Conservation (phyloP, 2,113 vertebrate genomes). For the Anarhynchus alexandrinus region DNA sequence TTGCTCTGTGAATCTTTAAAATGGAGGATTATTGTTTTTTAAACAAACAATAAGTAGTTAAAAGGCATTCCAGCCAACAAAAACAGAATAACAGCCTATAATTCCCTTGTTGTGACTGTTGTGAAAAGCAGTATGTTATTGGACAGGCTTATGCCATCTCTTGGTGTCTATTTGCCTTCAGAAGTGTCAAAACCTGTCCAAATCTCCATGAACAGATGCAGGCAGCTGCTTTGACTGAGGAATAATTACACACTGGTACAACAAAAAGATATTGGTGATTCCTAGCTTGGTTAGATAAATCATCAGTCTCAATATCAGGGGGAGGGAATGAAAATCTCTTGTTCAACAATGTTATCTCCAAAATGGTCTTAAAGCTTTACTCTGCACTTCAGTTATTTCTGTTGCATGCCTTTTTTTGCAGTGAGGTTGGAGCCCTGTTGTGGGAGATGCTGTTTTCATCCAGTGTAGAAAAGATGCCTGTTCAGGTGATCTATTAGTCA, state of each 20-base stretch:
- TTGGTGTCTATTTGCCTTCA: neutral
- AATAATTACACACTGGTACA: neutral
- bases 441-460: neutral
- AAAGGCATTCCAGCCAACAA: neutral
- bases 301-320: neutral
- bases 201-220: neutral
- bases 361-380: neutral
- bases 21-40: neutral
- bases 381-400: neutral
- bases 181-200: neutral
- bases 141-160: neutral
- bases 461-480: neutral
- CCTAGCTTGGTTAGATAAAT: neutral
- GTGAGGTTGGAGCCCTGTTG: neutral
- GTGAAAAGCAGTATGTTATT: neutral
- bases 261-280: neutral
- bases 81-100: neutral
- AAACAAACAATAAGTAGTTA: conserved; percentile 21
- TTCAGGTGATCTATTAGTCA: neutral
- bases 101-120: neutral
- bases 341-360: neutral
- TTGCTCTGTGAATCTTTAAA: conserved; percentile 20
- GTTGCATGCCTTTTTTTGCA: neutral
- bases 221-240: neutral
- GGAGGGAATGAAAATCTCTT: neutral